A percentile compares a stretch with the other conserved stretches of the same genome.
Conservation (phyloP, 2,113 vertebrate species). For the Rhinolophus sinicus region DNA sequence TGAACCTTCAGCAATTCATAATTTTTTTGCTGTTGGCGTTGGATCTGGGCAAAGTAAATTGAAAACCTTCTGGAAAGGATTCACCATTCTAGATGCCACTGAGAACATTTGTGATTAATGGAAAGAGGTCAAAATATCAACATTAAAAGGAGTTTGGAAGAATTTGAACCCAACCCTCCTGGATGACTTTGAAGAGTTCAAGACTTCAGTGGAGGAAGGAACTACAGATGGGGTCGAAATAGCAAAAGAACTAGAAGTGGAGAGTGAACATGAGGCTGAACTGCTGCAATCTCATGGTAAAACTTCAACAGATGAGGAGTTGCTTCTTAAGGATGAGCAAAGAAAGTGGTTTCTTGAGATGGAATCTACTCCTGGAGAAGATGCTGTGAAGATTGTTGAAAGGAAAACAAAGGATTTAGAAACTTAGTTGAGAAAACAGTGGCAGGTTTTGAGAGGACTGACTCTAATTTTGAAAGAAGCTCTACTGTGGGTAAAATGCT, state of each 20-base stretch:
- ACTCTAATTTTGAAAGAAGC: background rate
- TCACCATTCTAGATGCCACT: background rate
- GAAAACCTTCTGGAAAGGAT: background rate
- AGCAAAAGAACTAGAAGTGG: background rate
- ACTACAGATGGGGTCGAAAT: background rate
- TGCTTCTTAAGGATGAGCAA: background rate
- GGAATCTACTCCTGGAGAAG: background rate
- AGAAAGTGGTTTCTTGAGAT: background rate
- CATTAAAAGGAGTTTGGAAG: background rate
- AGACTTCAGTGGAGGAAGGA: background rate
- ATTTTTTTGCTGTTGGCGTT: background rate
- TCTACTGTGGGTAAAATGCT: background rate
- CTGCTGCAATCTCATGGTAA: background rate
- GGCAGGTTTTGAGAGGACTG: background rate
- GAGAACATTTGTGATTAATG: background rate
- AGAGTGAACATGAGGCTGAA: background rate
- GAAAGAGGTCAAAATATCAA: background rate
- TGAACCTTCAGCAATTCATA: background rate
- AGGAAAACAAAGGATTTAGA: background rate
- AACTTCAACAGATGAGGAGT: background rate
- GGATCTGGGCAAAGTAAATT: background rate
- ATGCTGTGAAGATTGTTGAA: background rate
- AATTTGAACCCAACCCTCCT: background rate
- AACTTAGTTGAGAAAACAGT: background rate
- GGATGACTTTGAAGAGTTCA: background rate